Evolutionary conservation across 2,113 vertebrate species (phyloP).

Genomic region (Sturnus vulgaris): DNA sequence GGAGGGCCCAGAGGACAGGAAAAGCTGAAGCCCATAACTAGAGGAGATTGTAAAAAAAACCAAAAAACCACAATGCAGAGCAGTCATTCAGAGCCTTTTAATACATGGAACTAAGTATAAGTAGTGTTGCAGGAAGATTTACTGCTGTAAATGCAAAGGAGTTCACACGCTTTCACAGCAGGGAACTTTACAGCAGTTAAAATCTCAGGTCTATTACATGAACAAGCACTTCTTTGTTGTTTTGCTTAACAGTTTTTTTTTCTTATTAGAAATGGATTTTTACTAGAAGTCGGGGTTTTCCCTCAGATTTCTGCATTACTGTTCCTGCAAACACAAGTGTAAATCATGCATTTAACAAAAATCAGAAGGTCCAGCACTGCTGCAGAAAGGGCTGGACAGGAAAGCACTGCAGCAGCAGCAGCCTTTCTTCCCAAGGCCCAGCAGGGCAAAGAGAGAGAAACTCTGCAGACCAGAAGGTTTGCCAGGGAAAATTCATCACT

Average conservation of each 20-base stretch:
- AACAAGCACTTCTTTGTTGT: neutral
- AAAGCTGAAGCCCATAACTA: neutral
- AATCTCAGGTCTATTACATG: neutral
- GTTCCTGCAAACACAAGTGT: neutral
- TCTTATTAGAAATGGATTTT: neutral
- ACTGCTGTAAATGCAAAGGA: neutral
- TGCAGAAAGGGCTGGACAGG: neutral
- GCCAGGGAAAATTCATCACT: neutral
- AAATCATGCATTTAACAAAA: neutral
- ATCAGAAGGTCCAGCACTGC: neutral
- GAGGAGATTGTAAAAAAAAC: neutral
- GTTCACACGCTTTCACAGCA: neutral
- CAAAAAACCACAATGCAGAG: neutral
- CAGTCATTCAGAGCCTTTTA: neutral
- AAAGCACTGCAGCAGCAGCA: neutral
- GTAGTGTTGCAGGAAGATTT: neutral
- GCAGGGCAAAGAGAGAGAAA: accelerated
- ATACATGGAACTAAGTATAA: neutral
- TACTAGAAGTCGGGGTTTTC: neutral
- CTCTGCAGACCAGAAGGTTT: neutral
- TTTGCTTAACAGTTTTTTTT: neutral
- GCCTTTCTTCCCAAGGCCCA: neutral
- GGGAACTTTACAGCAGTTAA: neutral
- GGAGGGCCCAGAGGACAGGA: neutral
- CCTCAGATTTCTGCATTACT: neutral